phyloP scores from a whole-genome alignment of 2,113 vertebrate species.

The Phoxinus phoxinus region DNA sequence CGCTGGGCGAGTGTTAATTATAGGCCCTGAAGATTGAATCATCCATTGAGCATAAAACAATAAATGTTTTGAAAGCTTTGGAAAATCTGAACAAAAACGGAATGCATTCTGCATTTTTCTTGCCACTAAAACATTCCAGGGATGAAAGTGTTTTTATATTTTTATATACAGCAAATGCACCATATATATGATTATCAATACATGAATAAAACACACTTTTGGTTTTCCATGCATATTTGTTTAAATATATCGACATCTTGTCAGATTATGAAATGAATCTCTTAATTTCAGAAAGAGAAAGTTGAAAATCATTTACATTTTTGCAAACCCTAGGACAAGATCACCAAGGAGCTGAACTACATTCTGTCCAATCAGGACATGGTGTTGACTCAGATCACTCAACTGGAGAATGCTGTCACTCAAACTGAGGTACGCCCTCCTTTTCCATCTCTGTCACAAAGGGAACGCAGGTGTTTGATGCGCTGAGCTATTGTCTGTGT shows the following conservation, averaged over 20 bases:
- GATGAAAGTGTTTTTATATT: too few relatives aligned
- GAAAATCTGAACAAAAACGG: neutral
- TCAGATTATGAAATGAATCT: too few relatives aligned
- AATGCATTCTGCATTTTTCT: neutral
- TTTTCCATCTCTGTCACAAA: neutral
- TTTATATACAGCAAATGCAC: neutral
- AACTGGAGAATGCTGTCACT: slow-evolving; percentile 89
- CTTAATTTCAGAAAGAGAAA: too few relatives aligned
- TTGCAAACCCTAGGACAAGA: slow-evolving; percentile 85
- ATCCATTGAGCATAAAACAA: neutral
- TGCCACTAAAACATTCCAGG: too few relatives aligned
- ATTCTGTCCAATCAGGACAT: slow-evolving; percentile 93
- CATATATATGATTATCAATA: neutral
- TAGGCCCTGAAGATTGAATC: neutral
- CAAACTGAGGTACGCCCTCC: slow-evolving; percentile 86
- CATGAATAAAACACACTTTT: neutral
- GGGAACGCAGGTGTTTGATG: slow-evolving; percentile 4
- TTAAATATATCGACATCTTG: too few relatives aligned
- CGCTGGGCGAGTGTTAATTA: too few relatives aligned
- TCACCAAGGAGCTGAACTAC: slow-evolving; percentile 91
- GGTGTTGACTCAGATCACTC: slow-evolving; percentile 89
- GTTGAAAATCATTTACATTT: neutral
- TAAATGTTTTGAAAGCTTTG: neutral
- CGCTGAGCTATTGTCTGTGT: neutral
- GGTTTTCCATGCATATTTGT: too few relatives aligned